Evolutionary conservation across 2,113 vertebrate genomes (phyloP).

Genomic region (Tringa solitaria): DNA sequence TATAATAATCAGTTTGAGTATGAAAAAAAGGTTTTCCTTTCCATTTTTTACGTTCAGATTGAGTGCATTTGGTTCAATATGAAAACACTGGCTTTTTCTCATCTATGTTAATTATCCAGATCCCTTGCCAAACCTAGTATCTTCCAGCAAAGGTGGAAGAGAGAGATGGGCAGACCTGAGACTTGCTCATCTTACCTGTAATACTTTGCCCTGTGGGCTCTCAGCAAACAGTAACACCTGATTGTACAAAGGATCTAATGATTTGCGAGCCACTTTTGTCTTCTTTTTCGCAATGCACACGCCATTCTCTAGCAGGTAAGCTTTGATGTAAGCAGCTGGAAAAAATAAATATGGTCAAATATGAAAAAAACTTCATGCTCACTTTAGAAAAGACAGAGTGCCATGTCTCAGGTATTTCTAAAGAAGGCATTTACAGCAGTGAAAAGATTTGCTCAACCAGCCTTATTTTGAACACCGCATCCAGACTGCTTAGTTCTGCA

Average conservation of each 20-base stretch:
- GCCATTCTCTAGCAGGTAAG: conserved; percentile 95
- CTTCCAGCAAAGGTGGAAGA: not conserved
- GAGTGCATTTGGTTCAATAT: not conserved
- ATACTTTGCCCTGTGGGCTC: conserved; percentile 94
- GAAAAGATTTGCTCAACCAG: not conserved
- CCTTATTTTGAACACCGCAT: not conserved
- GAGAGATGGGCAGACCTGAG: not conserved
- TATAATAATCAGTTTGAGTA: not conserved
- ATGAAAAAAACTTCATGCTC: not conserved
- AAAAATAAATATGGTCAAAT: conserved; percentile 1
- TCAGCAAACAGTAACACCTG: conserved; percentile 96
- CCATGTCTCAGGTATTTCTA: not conserved
- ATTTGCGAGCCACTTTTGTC: conserved; percentile 95
- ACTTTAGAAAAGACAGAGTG: not conserved
- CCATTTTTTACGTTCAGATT: fast-evolving
- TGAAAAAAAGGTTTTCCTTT: not conserved
- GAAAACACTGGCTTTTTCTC: not conserved
- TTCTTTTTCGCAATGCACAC: conserved; percentile 97
- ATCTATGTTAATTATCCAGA: not conserved
- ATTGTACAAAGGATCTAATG: conserved; percentile 95
- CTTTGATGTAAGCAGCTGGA: conserved; percentile 97
- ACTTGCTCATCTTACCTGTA: conserved; percentile 83
- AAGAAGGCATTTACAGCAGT: not conserved
- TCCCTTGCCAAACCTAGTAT: not conserved
- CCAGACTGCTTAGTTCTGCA: not conserved